Conservation (phyloP, 2,888 invertebrate species). For the Imbricaverruca yamaguchii region DNA sequence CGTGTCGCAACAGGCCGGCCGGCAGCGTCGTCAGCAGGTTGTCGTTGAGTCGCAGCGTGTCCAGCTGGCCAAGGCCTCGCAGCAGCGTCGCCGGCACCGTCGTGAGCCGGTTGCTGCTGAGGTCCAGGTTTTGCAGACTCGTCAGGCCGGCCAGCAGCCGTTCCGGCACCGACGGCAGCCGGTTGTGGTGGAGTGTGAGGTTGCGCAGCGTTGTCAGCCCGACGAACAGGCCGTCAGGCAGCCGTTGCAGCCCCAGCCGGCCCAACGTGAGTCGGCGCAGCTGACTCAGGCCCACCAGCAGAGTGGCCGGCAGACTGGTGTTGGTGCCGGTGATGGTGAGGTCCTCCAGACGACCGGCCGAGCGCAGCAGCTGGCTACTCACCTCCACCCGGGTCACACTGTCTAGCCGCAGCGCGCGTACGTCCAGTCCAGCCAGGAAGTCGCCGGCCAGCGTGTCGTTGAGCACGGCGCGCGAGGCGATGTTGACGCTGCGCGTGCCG, state of each 20-base stretch:
- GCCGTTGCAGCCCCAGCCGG: conserved; percentile 37
- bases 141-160: conserved; percentile 54
- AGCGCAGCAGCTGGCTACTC: neutral
- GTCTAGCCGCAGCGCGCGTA: neutral
- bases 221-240: conserved; percentile 57
- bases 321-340: neutral
- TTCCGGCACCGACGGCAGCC: conserved; percentile 50
- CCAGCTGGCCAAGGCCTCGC: conserved; percentile 32
- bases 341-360: neutral
- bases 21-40: conserved; percentile 46
- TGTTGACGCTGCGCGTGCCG: no score
- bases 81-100: conserved; percentile 34
- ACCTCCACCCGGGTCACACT: neutral
- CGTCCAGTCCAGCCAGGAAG: neutral
- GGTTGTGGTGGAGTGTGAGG: conserved; percentile 60
- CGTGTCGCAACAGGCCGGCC: conserved; percentile 47
- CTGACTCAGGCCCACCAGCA: neutral
- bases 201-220: conserved; percentile 54
- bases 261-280: conserved; percentile 20
- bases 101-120: conserved; percentile 57
- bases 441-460: neutral
- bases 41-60: conserved; percentile 39
- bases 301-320: neutral
- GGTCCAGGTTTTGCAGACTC: conserved; percentile 56
- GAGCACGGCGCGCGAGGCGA: neutral